Evolutionary conservation across 2,797 vertebrate genomes (phyloP).

Genomic region (Aselliscus stoliczkanus): DNA sequence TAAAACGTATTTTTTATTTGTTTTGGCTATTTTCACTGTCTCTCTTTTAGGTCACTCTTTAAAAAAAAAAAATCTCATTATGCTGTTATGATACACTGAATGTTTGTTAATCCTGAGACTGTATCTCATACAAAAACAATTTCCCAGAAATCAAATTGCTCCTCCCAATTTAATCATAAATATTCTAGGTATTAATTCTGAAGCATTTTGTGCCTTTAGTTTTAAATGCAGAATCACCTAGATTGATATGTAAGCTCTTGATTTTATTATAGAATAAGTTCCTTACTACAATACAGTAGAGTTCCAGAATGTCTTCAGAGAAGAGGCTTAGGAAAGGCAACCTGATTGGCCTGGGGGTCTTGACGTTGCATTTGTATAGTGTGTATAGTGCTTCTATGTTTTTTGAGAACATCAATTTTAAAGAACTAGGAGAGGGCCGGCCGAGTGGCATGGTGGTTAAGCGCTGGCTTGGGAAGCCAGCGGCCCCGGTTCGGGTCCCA

Average conservation of each 20-base stretch:
- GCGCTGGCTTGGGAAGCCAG: no score
- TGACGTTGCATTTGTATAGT: neutral
- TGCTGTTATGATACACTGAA: neutral
- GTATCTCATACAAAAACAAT: neutral
- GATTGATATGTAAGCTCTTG: neutral
- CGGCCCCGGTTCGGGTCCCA: no score
- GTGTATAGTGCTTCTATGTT: neutral
- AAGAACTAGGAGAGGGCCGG: neutral
- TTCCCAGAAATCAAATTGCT: slow-evolving; percentile 26
- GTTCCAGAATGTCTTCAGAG: neutral
- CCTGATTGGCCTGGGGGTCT: neutral
- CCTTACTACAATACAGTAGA: neutral
- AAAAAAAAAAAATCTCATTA: neutral
- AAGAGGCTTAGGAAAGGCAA: neutral
- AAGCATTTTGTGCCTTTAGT: neutral
- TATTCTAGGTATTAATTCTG: neutral
- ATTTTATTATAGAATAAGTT: neutral
- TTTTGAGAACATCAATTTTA: neutral
- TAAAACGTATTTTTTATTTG: neutral
- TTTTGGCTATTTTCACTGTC: slow-evolving; percentile 14
- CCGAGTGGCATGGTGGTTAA: no score
- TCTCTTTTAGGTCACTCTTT: neutral
- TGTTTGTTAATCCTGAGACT: neutral
- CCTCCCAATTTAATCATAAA: neutral
- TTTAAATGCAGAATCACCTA: neutral